Evolutionary conservation across 92 coral and sea anemone species (phyloP), one percentile per base, ranked within the genome.

Genomic region (Porites rus): DNA sequence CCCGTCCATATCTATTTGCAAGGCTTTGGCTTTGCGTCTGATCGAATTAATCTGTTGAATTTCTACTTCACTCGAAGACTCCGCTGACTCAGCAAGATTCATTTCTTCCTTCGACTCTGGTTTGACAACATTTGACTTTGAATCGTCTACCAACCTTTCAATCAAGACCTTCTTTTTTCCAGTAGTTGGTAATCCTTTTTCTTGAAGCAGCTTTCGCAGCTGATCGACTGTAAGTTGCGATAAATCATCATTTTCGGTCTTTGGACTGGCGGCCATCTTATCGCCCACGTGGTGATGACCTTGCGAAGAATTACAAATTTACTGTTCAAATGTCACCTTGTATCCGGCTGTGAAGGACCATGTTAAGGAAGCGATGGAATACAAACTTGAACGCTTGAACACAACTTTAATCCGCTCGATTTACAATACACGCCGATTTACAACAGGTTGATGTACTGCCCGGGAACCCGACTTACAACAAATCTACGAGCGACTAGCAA

Each of bases 161-260:
- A 63, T 17, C 67, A 63, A 63, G n/a, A n/a, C n/a, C n/a, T n/a
- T n/a, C n/a, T n/a, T 63, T 19, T 63, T 63, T 63, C 67, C 67
- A 9, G 67, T 63, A 17, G 67, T 63, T 19, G 67, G 67, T 19
- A 63, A 63, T 63, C 67, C 22, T 18, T 63, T 63, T 63, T 63
- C 67, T 54, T 9, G 10, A 54, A 54, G 60, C 11, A 54, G 10
- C 14, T 54, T 54, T 9, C 60, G 60, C 10, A 63, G 67, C 18
- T 63, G 16, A 63, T 63, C 67, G 67, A 63, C 67, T 63, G 67
- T 63, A 5, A 13, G 67, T 63, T 63, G 67, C 13, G 22, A 63
- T 63, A 16, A 16, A 19, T 63, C 67, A 13, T 63, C 17, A 17
- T 63, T 63, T 63, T 63, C 67, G 67, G n/a, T 63, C 67, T 6